These are phyloP conservation scores for Synergus gifuensis DNA, from an alignment of 2,888 invertebrate genomes.

Conservation along the genomic window DNA sequence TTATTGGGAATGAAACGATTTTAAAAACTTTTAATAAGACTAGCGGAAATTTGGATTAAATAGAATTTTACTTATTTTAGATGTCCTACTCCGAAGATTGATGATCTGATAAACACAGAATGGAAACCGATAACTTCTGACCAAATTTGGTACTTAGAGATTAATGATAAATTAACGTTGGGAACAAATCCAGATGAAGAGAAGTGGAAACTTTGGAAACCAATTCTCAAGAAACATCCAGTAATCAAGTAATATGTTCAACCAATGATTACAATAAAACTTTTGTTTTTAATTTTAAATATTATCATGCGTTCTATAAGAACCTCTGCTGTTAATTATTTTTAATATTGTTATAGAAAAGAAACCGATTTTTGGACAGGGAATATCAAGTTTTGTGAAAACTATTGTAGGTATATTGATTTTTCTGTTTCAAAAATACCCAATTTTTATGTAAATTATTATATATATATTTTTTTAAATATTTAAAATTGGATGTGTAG, in stretches of 20 bases:
- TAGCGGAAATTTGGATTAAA: too few species aligned
- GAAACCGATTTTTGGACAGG: background rate
- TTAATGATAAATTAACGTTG: constrained; percentile 54
- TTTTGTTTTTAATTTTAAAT: too few species aligned
- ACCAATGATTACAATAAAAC: background rate
- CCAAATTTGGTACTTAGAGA: constrained; percentile 59
- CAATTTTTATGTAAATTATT: too few species aligned
- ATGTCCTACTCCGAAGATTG: constrained; percentile 61
- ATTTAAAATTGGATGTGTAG: too few species aligned
- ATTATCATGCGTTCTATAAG: too few species aligned
- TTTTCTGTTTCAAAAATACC: too few species aligned
- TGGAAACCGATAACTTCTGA: constrained; percentile 60
- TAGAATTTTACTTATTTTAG: constrained; percentile 48
- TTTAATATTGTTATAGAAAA: background rate
- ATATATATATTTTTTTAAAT: too few species aligned
- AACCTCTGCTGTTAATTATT: background rate
- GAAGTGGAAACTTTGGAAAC: constrained; percentile 57
- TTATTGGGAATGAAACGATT: too few species aligned
- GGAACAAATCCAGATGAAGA: constrained; percentile 49
- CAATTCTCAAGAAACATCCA: constrained; percentile 17
- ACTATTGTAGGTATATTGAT: too few species aligned
- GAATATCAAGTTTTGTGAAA: background rate
- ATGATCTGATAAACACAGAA: constrained; percentile 56
- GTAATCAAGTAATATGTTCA: background rate
- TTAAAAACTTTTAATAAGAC: too few species aligned